phyloP scores from a whole-genome alignment of 2,113 vertebrate species.

The Catagonus wagneri region DNA sequence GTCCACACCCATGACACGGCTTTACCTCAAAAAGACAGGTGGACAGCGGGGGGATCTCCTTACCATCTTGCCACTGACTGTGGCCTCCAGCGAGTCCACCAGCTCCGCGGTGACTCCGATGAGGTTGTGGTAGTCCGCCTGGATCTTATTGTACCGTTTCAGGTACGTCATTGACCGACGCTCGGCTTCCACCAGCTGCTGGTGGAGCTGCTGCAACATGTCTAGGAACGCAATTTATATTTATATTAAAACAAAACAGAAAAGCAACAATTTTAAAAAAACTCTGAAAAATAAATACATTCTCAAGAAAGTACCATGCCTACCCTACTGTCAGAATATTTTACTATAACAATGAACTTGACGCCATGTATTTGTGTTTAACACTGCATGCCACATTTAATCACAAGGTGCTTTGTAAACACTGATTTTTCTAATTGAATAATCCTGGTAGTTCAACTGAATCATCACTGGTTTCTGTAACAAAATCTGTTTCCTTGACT shows the following conservation, averaged over 20 bases:
- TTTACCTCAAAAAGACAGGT: background rate
- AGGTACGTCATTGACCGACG: conserved; percentile 88
- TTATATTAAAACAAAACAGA: background rate
- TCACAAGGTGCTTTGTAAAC: background rate
- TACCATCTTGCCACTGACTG: conserved; percentile 96
- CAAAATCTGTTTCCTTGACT: background rate
- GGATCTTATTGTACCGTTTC: conserved; percentile 91
- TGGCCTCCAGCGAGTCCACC: conserved; percentile 95
- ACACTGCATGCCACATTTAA: too few species aligned
- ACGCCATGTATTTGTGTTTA: background rate
- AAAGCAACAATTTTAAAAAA: background rate
- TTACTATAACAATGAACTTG: background rate
- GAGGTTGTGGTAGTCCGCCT: conserved; percentile 94
- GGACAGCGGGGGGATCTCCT: background rate
- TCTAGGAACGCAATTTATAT: conserved; percentile 84
- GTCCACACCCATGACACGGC: accelerated
- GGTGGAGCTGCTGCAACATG: conserved; percentile 90
- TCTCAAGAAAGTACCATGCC: background rate
- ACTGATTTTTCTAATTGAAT: background rate
- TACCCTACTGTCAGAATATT: too few species aligned
- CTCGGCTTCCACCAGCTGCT: conserved; percentile 92
- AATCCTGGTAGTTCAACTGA: background rate
- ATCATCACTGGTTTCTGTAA: background rate
- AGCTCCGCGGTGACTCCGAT: conserved; percentile 95
- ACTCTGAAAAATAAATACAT: background rate